A percentile compares a stretch with the other conserved stretches of the same genome.
phyloP scores from a whole-genome alignment of 1,140 invertebrate genomes.

The Vanessa tameamea region DNA sequence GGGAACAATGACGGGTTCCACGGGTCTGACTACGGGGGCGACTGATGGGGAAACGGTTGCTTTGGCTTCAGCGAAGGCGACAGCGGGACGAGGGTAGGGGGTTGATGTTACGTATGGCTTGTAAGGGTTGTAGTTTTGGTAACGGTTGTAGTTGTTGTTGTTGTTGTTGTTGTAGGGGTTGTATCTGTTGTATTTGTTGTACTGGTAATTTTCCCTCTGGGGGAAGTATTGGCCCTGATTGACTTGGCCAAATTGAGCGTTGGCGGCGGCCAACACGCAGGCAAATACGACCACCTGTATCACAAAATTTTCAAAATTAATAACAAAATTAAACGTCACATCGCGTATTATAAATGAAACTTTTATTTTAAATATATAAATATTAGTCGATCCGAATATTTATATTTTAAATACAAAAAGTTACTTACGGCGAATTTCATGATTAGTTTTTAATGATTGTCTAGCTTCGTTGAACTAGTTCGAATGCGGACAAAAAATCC shows the following conservation, averaged over 20 bases:
- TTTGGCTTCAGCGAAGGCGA: conserved; percentile 30
- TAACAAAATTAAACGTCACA: conserved; percentile 26
- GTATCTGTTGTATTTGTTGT: conserved; percentile 40
- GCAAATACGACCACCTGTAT: conserved; percentile 60
- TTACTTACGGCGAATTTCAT: conserved; percentile 73
- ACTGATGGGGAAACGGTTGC: conserved; percentile 14
- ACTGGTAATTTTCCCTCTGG: conserved; percentile 34
- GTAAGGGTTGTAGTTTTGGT: conserved; percentile 34
- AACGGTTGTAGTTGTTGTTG: conserved; percentile 25
- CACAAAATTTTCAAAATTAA: conserved; percentile 39
- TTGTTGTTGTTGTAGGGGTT: conserved; percentile 30
- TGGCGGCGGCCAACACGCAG: conserved; percentile 56
- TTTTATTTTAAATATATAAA: conserved; percentile 6
- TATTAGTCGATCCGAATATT: conserved; percentile 16
- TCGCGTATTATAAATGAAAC: not conserved
- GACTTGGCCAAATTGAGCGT: conserved; percentile 44
- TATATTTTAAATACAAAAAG: conserved; percentile 26
- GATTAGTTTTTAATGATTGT: conserved; percentile 55
- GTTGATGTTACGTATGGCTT: conserved; percentile 41
- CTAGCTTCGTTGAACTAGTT: conserved; percentile 72
- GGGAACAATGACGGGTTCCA: conserved; percentile 22
- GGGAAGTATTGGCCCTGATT: conserved; percentile 44
- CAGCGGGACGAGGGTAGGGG: conserved; percentile 36
- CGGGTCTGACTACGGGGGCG: conserved; percentile 16
- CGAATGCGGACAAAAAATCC: conserved; percentile 70